Conservation (phyloP, 1,140 invertebrate genomes). For the Drosophila aff. region DNA sequence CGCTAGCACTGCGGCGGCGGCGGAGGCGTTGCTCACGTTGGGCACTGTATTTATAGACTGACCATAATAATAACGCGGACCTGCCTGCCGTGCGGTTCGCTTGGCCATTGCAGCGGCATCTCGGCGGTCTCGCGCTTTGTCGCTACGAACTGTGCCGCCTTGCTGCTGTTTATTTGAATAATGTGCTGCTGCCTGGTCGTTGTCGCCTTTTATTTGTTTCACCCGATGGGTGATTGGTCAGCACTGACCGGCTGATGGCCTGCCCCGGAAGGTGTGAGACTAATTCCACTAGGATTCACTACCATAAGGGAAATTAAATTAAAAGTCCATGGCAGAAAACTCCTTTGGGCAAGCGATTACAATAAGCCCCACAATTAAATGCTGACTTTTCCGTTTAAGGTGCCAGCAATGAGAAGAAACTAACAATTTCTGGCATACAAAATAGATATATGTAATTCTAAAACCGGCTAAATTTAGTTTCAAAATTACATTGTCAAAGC, state of each 20-base stretch:
- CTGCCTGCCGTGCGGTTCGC: slow-evolving; percentile 52
- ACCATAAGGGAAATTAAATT: not conserved
- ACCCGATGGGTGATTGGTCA: slow-evolving; percentile 32
- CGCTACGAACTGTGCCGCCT: slow-evolving; percentile 42
- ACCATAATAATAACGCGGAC: slow-evolving; percentile 76
- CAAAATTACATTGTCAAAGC: not conserved
- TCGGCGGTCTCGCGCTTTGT: slow-evolving; percentile 47
- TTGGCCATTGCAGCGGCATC: slow-evolving; percentile 51
- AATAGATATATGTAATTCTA: too few species aligned
- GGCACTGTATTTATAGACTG: slow-evolving; percentile 80
- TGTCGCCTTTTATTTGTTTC: slow-evolving; percentile 69
- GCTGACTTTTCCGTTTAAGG: not conserved
- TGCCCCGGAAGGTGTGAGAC: slow-evolving; percentile 10
- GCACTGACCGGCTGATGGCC: slow-evolving; percentile 32
- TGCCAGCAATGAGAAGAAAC: not conserved
- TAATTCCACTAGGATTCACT: not conserved
- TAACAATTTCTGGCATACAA: not conserved
- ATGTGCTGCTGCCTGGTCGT: slow-evolving; percentile 66
- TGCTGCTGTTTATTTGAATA: slow-evolving; percentile 69
- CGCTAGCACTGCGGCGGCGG: slow-evolving; percentile 13
- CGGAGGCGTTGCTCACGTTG: slow-evolving; percentile 64
- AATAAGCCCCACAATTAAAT: not conserved
- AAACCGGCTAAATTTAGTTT: not conserved
- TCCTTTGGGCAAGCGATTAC: not conserved
- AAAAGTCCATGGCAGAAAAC: not conserved